Base-by-base conservation (phyloP, 2,888 invertebrate species). In the Pantelozetes paolii region DNA sequence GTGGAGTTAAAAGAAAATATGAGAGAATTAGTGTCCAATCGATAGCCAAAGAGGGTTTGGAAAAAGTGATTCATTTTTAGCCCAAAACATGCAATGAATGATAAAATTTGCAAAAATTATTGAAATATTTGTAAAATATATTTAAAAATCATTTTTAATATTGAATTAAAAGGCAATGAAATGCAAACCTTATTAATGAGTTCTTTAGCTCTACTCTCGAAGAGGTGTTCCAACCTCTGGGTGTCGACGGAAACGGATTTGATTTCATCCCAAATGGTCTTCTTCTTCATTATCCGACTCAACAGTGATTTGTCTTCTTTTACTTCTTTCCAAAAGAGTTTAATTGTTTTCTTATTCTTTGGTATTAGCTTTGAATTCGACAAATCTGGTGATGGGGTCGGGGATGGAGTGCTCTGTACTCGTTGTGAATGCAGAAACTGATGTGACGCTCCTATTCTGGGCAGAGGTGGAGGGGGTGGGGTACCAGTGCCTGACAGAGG, bases 121-220 rank as follows among this genome's bases (percentile, higher is more conserved):
- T 48, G n/a, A n/a, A n/a, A n/a, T n/a, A n/a, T n/a, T n/a, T n/a
- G n/a, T n/a, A n/a, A n/a, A n/a, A n/a, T n/a, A n/a, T n/a, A n/a
- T n/a, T n/a, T n/a, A n/a, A n/a, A n/a, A n/a, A n/a, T n/a, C n/a
- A n/a, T n/a, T n/a, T n/a, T n/a, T n/a, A n/a, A n/a, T n/a, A 45
- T 54, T 54, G 54, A 54, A 54, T 26, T 6, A n/a, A 50, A 13
- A 50, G n/a, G 23, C 9, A 23, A 54, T 8, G 13, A 2, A n/a
- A 45, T 40, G 40, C 54, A 48, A 26, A 75, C 76, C 74, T 76
- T 76, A 57, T 64, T 72, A 5, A 72, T 20, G 11, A 76, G 48
- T 28, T 98, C 99, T 85, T 95, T 96, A 77, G 94, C 92, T 80
- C 94, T 88, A 42, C 94, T 94, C 84, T 99, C 99, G 83, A 99